phyloP scores from a whole-genome alignment of 2,888 invertebrate species.

The Julus scanicus region DNA sequence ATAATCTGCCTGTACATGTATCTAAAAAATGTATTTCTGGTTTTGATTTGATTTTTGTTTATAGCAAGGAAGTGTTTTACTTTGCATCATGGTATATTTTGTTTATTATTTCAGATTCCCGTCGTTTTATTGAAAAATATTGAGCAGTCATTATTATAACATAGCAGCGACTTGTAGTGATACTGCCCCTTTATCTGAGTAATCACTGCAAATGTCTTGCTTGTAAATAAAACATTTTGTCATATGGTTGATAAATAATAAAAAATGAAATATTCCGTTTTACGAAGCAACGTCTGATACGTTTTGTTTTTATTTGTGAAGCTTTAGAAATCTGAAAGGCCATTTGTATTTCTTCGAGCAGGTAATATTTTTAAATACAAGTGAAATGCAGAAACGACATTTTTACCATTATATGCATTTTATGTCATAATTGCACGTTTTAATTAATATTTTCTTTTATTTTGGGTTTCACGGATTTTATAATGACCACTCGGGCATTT shows the following conservation, averaged over 20 bases:
- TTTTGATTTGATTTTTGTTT: not conserved
- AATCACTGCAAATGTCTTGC: slow-evolving; percentile 43
- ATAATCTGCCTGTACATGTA: slow-evolving; percentile 31
- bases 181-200: slow-evolving; percentile 44
- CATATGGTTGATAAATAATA: slow-evolving; percentile 46
- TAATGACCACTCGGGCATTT: too few relatives aligned
- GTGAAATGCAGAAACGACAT: too few relatives aligned
- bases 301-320: not conserved
- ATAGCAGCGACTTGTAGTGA: slow-evolving; percentile 40
- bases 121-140: not conserved
- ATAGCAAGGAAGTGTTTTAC: not conserved
- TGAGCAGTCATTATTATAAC: slow-evolving; percentile 21
- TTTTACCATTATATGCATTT: too few relatives aligned
- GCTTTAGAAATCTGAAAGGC: too few relatives aligned
- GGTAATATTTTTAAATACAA: too few relatives aligned
- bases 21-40: not conserved
- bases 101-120: not conserved
- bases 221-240: slow-evolving; percentile 46
- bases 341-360: too few relatives aligned
- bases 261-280: slow-evolving; percentile 46
- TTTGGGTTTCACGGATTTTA: too few relatives aligned
- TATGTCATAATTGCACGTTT: too few relatives aligned
- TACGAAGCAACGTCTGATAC: not conserved
- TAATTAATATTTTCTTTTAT: too few relatives aligned
- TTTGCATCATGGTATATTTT: not conserved